Conservation (phyloP, 2,797 vertebrate species). For the Meriones psammophilus region DNA sequence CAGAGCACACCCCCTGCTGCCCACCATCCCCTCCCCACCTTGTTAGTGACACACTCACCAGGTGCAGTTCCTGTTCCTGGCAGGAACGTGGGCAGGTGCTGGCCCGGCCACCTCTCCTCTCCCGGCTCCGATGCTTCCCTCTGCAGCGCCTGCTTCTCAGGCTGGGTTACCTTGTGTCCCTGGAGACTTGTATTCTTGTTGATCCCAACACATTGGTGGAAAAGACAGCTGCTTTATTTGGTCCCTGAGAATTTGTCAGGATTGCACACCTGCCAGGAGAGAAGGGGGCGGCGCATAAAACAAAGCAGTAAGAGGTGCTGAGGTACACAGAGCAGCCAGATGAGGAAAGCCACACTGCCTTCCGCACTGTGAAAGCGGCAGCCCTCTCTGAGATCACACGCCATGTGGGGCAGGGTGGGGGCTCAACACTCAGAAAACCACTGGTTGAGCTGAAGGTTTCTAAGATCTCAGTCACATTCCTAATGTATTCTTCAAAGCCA, state of each 20-base stretch:
- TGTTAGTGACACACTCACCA: neutral
- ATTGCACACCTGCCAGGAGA: neutral
- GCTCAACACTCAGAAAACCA: neutral
- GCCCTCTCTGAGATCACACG: neutral
- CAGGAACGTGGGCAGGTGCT: neutral
- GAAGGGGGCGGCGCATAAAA: neutral
- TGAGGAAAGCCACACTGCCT: too few relatives aligned
- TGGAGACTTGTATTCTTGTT: constrained; percentile 23
- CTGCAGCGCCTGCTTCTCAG: neutral
- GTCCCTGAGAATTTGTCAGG: neutral
- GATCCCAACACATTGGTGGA: neutral
- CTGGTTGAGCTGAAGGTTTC: neutral
- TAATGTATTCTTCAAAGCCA: neutral
- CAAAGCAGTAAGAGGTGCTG: neutral
- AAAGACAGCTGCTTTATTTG: neutral
- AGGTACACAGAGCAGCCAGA: too few relatives aligned
- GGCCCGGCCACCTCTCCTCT: neutral
- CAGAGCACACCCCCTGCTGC: neutral
- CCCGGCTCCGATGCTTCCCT: neutral
- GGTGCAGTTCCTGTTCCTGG: neutral
- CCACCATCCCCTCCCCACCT: fast-evolving
- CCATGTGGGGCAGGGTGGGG: neutral
- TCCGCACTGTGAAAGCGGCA: neutral
- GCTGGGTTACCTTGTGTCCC: constrained; percentile 4
- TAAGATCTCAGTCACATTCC: neutral